Evolutionary conservation across 2,113 vertebrate species (phyloP).

Genomic region (Rhinichthys klamathensis): DNA sequence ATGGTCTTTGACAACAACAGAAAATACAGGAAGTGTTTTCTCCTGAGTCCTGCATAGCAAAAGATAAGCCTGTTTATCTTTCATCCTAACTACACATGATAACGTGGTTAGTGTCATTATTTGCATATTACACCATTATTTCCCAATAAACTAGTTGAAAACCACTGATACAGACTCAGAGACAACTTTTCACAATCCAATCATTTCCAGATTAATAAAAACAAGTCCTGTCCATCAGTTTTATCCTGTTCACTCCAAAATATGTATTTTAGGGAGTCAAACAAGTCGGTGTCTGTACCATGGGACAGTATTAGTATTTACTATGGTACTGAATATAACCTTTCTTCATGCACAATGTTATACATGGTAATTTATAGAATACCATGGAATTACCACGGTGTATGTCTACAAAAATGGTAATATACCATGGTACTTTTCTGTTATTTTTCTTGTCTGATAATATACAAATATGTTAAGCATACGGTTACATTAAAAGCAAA

Average conservation of each 20-base stretch:
- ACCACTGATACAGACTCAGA: background rate
- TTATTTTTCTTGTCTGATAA: background rate
- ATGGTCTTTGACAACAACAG: background rate
- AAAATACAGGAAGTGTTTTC: background rate
- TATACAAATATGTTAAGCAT: background rate
- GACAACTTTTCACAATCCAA: background rate
- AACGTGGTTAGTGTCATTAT: background rate
- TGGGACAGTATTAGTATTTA: background rate
- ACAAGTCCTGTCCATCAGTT: background rate
- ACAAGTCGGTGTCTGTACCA: background rate
- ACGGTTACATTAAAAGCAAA: background rate
- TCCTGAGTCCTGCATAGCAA: background rate
- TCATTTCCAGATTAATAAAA: background rate
- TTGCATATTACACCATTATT: background rate
- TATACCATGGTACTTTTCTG: background rate
- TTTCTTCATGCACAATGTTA: background rate
- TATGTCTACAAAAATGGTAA: background rate
- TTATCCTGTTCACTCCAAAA: background rate
- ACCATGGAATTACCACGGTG: background rate
- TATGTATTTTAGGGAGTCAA: background rate
- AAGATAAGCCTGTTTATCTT: background rate
- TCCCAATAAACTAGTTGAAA: background rate
- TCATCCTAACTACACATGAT: background rate
- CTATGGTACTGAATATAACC: background rate
- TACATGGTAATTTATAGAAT: background rate